Base-by-base conservation (phyloP, 2,888 invertebrate genomes). In the Xanthorhoe designata region DNA sequence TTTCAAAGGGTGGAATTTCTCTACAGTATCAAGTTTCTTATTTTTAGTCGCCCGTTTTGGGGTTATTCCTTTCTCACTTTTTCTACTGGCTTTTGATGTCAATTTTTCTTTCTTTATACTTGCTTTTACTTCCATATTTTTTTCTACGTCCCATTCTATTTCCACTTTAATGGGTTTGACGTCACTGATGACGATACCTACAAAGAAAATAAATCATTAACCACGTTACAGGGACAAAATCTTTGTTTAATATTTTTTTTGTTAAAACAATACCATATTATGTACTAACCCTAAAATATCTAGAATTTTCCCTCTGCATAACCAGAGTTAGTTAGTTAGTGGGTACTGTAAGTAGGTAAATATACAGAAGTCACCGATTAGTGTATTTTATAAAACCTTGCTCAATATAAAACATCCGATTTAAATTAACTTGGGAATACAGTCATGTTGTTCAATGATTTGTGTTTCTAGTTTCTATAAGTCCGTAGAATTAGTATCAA, bases 121-220 rank as follows among this genome's bases (percentile, higher is more conserved):
- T 38, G 56, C 52, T 10, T 54, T 59, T 17, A 60, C 24, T 59
- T 68, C 61, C 64, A 55, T 50, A 17, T 60, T 54, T 61, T 35
- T 65, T 29, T 68, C 68, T 62, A 67, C 15, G 49, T 67, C 68
- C 68, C 64, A 68, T 57, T 71, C 70, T 49, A 65, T 54, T 65
- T 65, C 64, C 57, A 69, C 55, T 66, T 70, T 64, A 64, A 71
- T 73, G 58, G 68, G 66, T 57, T 67, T 69, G 61, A 59, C 68
- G 56, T 66, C 69, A 66, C 58, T 63, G 71, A 71, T 55, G 70
- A 70, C 69, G 74, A 71, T 58, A 75, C 74, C 74, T 75, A 75
- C 71, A 75, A 75, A 75, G 73, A 75, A 70, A 75, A 70, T 67
- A 70, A 73, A 66, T 69, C 47, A 69, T 69, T 65, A 75, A 64